Evolutionary conservation across 2,113 vertebrate species (phyloP).

Genomic region (Raja brachyura): DNA sequence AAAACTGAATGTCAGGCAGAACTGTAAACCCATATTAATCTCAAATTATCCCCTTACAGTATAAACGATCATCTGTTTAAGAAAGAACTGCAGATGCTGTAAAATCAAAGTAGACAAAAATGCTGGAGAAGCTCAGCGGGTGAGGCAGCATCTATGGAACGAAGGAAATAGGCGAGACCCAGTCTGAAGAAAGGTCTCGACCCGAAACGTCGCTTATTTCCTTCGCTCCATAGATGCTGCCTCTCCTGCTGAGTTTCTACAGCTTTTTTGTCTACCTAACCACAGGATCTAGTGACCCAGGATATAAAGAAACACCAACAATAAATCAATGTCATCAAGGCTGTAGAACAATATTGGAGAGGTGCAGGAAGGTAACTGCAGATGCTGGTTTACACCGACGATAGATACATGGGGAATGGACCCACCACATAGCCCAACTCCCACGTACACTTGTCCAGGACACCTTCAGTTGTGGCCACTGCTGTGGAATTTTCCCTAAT

Average conservation of each 20-base stretch:
- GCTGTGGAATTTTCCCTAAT: background rate
- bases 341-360: background rate
- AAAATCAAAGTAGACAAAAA: too few species aligned
- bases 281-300: background rate
- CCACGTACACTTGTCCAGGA: background rate
- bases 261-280: too few species aligned
- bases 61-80: background rate
- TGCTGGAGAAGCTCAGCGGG: too few species aligned
- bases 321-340: background rate
- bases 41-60: background rate
- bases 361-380: too few species aligned
- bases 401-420: background rate
- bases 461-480: background rate
- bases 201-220: too few species aligned
- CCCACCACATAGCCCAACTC: background rate
- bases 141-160: too few species aligned
- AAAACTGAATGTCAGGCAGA: background rate
- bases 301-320: background rate
- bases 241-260: too few species aligned
- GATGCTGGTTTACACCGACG: too few species aligned
- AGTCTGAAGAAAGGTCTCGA: too few species aligned
- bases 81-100: too few species aligned
- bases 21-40: background rate
- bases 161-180: too few species aligned
- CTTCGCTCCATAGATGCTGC: too few species aligned